Evolutionary conservation across 1,140 invertebrate species (phyloP).

Genomic region (Bombus superbus): DNA sequence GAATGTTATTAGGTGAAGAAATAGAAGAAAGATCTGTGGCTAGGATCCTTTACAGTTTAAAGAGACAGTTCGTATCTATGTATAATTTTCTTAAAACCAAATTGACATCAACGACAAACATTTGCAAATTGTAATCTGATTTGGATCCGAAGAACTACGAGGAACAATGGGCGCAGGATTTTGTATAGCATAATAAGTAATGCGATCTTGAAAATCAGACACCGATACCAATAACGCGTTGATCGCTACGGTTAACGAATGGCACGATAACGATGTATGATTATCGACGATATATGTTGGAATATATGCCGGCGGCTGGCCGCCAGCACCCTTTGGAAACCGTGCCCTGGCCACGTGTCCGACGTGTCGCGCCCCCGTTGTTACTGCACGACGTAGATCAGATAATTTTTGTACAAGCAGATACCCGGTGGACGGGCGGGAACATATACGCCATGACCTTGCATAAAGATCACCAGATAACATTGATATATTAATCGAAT

Average conservation of each 20-base stretch:
- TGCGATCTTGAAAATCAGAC: conserved; percentile 24
- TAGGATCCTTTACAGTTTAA: too few relatives aligned
- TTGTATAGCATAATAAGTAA: conserved; percentile 18
- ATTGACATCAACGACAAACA: too few relatives aligned
- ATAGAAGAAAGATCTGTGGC: too few relatives aligned
- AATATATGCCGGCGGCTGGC: conserved; percentile 53
- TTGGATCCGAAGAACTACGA: too few relatives aligned
- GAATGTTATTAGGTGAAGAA: too few relatives aligned
- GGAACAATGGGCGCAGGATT: neutral
- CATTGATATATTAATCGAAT: conserved; percentile 67
- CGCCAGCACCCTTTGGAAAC: conserved; percentile 62
- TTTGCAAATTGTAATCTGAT: neutral
- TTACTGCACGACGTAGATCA: conserved; percentile 60
- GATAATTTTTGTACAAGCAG: conserved; percentile 65
- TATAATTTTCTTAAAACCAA: too few relatives aligned
- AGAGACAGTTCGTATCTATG: too few relatives aligned
- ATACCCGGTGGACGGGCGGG: conserved; percentile 36
- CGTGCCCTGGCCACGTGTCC: conserved; percentile 63
- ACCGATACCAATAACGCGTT: conserved; percentile 39
- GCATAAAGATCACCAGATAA: conserved; percentile 61
- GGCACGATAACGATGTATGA: conserved; percentile 64
- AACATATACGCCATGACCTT: conserved; percentile 53
- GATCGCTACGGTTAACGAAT: conserved; percentile 61
- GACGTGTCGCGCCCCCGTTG: conserved; percentile 69
- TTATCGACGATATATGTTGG: conserved; percentile 59